Base-by-base conservation (phyloP, 35 echinoderm and acorn worm species). In the Antedon bifida region DNA sequence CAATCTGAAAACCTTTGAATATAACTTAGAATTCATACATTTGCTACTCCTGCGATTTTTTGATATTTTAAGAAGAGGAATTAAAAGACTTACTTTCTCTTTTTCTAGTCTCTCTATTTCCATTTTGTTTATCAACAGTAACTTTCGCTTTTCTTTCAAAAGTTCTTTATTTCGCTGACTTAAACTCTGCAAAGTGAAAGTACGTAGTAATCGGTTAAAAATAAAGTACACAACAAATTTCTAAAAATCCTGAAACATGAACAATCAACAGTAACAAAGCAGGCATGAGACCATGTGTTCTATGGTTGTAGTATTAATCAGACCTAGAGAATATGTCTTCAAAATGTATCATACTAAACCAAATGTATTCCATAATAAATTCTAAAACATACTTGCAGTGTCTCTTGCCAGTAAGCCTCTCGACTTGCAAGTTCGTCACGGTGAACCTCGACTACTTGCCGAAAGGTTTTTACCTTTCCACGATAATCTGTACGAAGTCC, bases 371-470 rank as follows among this genome's bases (percentile, higher is more conserved):
- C 4, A 42, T 42, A 42, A 42, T 7, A 42, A 14, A n/a, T 76
- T 9, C 75, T 13, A 30, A 78, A 30, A 86, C 92, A 89, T 74
- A 97, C 94, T 34, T 39, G 75, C 32, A 92, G 56, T 33, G 90
- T 90, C 34, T 92, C 86, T 36, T 97, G 84, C 94, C 94, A 97
- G 88, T 97, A 92, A 1, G 51, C 82, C 83, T 97, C 87, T 31
- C 79, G 84, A 34, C 88, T 86, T 5, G 75, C 87, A 32, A 97
- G 81, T 30, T 97, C 94, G 21, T 92, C 88, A 14, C 84, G 84
- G 34, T 97, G 94, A 14, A 97, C 81, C 5, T 88, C 84, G 51
- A 97, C 92, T 23, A 97, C 90, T 33, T 97, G 94, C 19, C 84
- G 85, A 44, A 97, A 97, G 9, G 94, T 97, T 74, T 89, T 86